Evolutionary conservation across 2,113 vertebrate species (phyloP).

Genomic region (Elachura formosa): DNA sequence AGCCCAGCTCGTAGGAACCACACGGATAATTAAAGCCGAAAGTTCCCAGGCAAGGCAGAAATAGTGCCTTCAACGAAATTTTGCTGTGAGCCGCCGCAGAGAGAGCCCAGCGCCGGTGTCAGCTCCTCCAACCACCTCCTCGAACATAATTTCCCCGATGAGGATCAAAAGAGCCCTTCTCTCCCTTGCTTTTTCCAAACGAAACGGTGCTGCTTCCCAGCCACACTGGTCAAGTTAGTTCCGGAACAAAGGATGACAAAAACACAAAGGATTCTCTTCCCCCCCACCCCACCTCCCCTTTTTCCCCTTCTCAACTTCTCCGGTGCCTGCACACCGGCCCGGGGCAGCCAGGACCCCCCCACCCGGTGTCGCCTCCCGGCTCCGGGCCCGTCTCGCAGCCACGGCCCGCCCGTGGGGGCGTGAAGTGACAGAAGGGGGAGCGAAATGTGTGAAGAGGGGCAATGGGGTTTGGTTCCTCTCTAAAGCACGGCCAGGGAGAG

Average conservation of each 20-base stretch:
- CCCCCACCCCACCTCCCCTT: not conserved
- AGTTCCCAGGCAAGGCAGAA: not conserved
- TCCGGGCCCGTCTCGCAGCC: not conserved
- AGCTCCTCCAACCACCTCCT: not conserved
- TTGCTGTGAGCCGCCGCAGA: not conserved
- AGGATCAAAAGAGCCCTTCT: not conserved
- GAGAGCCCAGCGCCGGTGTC: not conserved
- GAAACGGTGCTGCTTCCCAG: not conserved
- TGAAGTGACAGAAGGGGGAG: not conserved
- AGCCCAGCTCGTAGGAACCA: not conserved
- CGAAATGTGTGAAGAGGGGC: not conserved
- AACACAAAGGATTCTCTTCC: not conserved
- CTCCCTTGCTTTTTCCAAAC: not conserved
- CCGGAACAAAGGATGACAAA: slow-evolving; percentile 40
- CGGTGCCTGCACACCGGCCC: not conserved
- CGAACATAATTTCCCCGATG: not conserved
- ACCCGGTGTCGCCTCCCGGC: not conserved
- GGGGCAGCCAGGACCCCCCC: not conserved
- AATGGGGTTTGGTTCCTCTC: not conserved
- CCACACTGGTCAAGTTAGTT: slow-evolving; percentile 22
- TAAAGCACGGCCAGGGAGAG: not conserved
- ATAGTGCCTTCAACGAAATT: slow-evolving; percentile 30
- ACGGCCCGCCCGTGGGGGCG: not conserved
- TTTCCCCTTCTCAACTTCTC: not conserved
- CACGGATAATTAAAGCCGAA: not conserved